A percentile compares a stretch with the other conserved stretches of the same genome.
Conservation (phyloP, 30 jellyfish, hydroid and myxozoan genomes). For the Aurelia aurita complex sp. Pacific region DNA sequence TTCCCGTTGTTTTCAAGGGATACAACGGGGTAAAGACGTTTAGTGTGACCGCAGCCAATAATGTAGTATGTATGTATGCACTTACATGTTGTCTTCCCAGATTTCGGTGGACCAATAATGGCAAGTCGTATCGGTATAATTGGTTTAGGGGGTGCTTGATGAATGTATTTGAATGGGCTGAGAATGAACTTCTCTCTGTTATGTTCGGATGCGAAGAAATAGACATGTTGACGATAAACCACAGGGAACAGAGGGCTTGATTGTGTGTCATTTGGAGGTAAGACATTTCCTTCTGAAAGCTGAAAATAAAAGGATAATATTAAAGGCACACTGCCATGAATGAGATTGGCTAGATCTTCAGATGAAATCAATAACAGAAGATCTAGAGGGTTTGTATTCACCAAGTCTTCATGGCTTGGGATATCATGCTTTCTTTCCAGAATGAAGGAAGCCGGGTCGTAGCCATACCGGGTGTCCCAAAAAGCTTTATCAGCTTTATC, state of each 20-base stretch:
- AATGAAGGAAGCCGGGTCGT: no score
- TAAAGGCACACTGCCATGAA: background rate
- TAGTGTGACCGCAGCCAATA: no score
- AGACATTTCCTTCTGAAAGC: slow-evolving; percentile 81
- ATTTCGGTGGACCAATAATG: slow-evolving; percentile 96
- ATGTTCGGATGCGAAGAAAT: slow-evolving; percentile 84
- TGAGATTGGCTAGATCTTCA: no score
- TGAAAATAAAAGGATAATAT: background rate
- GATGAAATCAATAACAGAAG: no score
- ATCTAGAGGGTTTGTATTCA: no score
- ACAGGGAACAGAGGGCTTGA: slow-evolving; percentile 74
- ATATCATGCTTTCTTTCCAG: no score
- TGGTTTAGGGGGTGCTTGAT: slow-evolving; percentile 89
- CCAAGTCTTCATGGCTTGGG: no score
- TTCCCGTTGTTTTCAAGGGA: no score
- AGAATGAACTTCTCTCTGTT: slow-evolving; percentile 74
- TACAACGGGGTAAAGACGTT: no score
- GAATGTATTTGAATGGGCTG: slow-evolving; percentile 75
- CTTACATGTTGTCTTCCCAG: slow-evolving; percentile 97
- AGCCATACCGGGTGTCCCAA: no score
- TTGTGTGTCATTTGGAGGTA: slow-evolving; percentile 66
- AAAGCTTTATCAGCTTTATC: no score
- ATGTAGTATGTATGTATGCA: background rate
- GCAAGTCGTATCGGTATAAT: slow-evolving; percentile 80
- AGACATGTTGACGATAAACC: slow-evolving; percentile 83